Base-by-base conservation (phyloP, 2,113 vertebrate genomes). In the Mesoclemmys tuberculata region DNA sequence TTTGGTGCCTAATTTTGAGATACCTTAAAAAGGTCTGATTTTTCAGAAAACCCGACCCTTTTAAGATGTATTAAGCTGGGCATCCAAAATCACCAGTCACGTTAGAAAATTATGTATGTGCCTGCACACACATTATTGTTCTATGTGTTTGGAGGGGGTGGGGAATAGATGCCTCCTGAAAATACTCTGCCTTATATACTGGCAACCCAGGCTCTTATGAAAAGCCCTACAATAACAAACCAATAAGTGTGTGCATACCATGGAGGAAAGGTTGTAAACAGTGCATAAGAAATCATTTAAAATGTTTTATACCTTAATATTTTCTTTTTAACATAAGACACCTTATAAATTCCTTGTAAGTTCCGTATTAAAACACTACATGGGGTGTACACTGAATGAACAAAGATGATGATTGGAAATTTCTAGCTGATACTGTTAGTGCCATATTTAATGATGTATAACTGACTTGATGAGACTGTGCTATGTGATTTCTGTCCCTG, bases 251-350 rank as follows among this genome's bases (percentile, higher is more conserved):
- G 27, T 58, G 71, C 0, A 0, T 41, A 5, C 64, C 21, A 44
- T 44, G 8, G 31, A 68, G 61, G 61, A 52, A 86, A 85, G 7
- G 2, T 13, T 68, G 19, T 19, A 87, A 93, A 61, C 49, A 75
- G 58, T 81, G 4, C 77, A 85, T 71, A 35, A 41, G 0, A 12
- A 2, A 35, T 2, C 6, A 26, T 0, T 0, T 6, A 90, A 80
- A n/a, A 24, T 0, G 0, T 1, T 49, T 3, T 4, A 27, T 68
- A 75, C 11, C 6, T 75, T 41, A 3, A 75, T 44, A 75, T 44
- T 75, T 75, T 44, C 71, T 75, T 1, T 89, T 81, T 75, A 68
- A 16, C 21, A 24, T 49, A 55, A 77, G 31, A 54, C 80, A 13
- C 2, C 3, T 7, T 68, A n/a, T n/a, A n/a, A n/a, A n/a, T n/a